Evolutionary conservation across 2,888 invertebrate species (phyloP).

Genomic region (Aspidiotus destructor): DNA sequence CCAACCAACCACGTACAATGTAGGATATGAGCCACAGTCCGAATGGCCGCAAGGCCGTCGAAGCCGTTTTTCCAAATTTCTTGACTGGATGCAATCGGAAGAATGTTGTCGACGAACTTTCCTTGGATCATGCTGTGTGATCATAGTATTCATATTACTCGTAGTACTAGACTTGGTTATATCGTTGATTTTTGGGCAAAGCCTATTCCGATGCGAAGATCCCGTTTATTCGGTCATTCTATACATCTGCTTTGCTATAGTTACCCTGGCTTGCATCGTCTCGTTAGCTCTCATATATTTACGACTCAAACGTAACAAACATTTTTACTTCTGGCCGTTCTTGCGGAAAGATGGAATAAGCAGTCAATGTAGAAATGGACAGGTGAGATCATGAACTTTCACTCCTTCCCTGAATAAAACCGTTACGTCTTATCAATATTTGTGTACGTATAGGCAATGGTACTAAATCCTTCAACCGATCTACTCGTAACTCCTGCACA

Average conservation of each 20-base stretch:
- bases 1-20: slow-evolving; percentile 58
- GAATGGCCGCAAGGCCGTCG: slow-evolving; percentile 40
- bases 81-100: slow-evolving; percentile 33
- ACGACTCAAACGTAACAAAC: slow-evolving; percentile 37
- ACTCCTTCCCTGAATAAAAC: background rate
- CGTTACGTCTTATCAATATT: background rate
- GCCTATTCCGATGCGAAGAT: slow-evolving; percentile 25
- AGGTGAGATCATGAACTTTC: slow-evolving; percentile 37
- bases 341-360: slow-evolving; percentile 40
- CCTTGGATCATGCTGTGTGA: slow-evolving; percentile 31
- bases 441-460: slow-evolving; percentile 45
- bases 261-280: slow-evolving; percentile 32
- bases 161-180: slow-evolving; percentile 15
- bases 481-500: slow-evolving; percentile 61
- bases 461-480: slow-evolving; percentile 66
- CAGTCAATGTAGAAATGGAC: slow-evolving; percentile 40
- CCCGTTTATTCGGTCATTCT: background rate
- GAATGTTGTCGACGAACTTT: slow-evolving; percentile 27
- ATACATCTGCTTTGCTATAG: slow-evolving; percentile 36
- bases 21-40: slow-evolving; percentile 54
- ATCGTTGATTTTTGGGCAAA: slow-evolving; percentile 9
- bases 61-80: slow-evolving; percentile 22
- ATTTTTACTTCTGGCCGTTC: slow-evolving; percentile 39
- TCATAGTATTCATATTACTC: slow-evolving; percentile 24
- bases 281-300: slow-evolving; percentile 35